Evolutionary conservation across 2,113 vertebrate genomes (phyloP).

Genomic region (Labeo rohita): DNA sequence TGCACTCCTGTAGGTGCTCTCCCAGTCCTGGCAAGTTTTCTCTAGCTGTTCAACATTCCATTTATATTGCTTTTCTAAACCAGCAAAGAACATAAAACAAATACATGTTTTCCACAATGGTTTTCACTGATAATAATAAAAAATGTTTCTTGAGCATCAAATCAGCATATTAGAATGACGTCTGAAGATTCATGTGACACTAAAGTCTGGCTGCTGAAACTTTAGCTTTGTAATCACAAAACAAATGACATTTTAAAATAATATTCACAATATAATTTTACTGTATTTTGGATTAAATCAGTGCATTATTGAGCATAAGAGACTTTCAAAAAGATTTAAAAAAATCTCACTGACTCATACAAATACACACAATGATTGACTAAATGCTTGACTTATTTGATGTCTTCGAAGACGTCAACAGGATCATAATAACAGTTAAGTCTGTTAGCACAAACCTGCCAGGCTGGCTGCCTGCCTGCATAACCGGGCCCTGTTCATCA

Average conservation of each 20-base stretch:
- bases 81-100: background rate
- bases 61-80: constrained; percentile 81
- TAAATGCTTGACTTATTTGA: background rate
- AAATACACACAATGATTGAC: background rate
- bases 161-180: background rate
- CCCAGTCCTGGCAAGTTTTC: constrained; percentile 83
- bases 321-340: too few relatives aligned
- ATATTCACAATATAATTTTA: background rate
- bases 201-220: too few relatives aligned
- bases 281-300: too few relatives aligned
- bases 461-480: constrained; percentile 81
- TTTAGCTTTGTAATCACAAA: too few relatives aligned
- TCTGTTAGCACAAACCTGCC: constrained; percentile 78
- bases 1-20: constrained; percentile 86
- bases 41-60: constrained; percentile 82
- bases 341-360: background rate
- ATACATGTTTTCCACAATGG: too few relatives aligned
- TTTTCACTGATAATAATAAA: background rate
- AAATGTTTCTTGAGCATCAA: background rate
- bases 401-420: background rate
- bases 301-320: too few relatives aligned
- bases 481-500: constrained; percentile 85
- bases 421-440: background rate
- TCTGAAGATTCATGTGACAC: background rate
- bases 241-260: too few relatives aligned